Conservation (phyloP, 2,888 invertebrate genomes). For the Rhabditophanes sp. region DNA sequence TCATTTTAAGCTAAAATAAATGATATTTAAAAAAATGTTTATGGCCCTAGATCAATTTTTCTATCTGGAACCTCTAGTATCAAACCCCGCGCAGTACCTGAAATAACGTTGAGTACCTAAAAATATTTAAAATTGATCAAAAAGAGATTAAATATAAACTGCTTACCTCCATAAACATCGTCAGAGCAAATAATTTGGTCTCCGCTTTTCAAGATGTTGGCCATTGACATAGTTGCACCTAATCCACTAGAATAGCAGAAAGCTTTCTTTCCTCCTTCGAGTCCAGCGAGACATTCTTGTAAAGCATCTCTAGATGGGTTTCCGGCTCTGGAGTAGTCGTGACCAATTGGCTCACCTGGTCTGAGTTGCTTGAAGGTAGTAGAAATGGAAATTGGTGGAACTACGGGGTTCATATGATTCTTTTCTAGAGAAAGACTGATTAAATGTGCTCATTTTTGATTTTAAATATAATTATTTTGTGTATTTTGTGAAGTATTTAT, state of each 20-base stretch:
- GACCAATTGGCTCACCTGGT: constrained; percentile 64
- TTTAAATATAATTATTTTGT: not conserved
- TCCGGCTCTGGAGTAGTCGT: constrained; percentile 53
- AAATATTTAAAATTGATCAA: too few relatives aligned
- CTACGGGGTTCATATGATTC: constrained; percentile 50
- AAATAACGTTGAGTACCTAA: constrained; percentile 1
- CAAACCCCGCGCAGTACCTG: too few relatives aligned
- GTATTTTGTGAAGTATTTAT: constrained; percentile 1
- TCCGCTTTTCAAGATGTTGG: constrained; percentile 61
- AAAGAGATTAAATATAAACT: constrained; percentile 1
- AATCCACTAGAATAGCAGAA: constrained; percentile 60
- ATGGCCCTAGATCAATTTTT: too few relatives aligned
- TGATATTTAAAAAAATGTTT: too few relatives aligned
- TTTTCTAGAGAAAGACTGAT: constrained; percentile 21
- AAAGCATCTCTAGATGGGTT: constrained; percentile 79
- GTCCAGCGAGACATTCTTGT: constrained; percentile 70
- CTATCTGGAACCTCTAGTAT: too few relatives aligned
- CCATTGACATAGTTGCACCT: constrained; percentile 61
- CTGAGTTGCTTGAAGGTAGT: constrained; percentile 79
- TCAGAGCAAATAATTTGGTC: constrained; percentile 79
- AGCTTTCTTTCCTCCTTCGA: constrained; percentile 63
- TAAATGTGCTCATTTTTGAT: not conserved
- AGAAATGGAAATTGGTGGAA: constrained; percentile 72
- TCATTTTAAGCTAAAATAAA: too few relatives aligned
- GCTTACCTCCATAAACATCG: constrained; percentile 75